phyloP scores from a whole-genome alignment of 2,797 vertebrate genomes.

The Epinephelus malabaricus region DNA sequence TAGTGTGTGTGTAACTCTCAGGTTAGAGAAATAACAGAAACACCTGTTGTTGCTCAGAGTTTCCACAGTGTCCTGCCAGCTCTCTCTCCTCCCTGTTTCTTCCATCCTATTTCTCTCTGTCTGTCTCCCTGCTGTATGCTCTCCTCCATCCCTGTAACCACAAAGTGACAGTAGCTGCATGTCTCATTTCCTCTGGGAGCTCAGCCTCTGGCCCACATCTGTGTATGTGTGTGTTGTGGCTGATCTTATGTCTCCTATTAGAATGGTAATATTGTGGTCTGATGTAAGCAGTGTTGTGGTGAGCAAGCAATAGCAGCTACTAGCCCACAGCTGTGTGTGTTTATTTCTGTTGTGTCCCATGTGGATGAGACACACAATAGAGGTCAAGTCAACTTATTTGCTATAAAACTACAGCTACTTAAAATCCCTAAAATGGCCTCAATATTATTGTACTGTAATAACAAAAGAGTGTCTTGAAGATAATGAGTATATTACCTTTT shows the following conservation, averaged over 20 bases:
- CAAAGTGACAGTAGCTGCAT: conserved; percentile 44
- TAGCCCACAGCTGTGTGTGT: conserved; percentile 38
- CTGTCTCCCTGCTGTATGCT: background rate
- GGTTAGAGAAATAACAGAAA: conserved; percentile 54
- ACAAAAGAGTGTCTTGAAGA: background rate
- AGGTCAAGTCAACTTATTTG: background rate
- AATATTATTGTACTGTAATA: background rate
- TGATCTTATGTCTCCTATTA: conserved; percentile 43
- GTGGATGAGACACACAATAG: conserved; percentile 11
- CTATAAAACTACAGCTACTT: background rate
- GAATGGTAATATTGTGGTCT: conserved; percentile 51
- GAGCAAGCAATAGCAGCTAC: conserved; percentile 29
- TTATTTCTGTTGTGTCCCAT: conserved; percentile 19
- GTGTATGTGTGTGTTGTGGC: conserved; percentile 36
- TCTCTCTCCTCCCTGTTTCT: conserved; percentile 1
- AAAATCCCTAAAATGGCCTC: background rate
- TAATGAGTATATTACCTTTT: no score
- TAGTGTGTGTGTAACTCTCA: conserved; percentile 7
- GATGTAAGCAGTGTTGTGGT: conserved; percentile 51
- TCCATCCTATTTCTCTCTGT: conserved; percentile 14
- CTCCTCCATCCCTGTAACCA: conserved; percentile 29
- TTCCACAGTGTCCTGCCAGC: conserved; percentile 65
- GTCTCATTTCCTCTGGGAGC: conserved; percentile 63
- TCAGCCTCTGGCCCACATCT: conserved; percentile 61
- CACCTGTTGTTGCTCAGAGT: conserved; percentile 74